A percentile compares a stretch with the other conserved stretches of the same genome.
phyloP scores from a whole-genome alignment of 2,888 invertebrate genomes.

The Sabatieria punctata region DNA sequence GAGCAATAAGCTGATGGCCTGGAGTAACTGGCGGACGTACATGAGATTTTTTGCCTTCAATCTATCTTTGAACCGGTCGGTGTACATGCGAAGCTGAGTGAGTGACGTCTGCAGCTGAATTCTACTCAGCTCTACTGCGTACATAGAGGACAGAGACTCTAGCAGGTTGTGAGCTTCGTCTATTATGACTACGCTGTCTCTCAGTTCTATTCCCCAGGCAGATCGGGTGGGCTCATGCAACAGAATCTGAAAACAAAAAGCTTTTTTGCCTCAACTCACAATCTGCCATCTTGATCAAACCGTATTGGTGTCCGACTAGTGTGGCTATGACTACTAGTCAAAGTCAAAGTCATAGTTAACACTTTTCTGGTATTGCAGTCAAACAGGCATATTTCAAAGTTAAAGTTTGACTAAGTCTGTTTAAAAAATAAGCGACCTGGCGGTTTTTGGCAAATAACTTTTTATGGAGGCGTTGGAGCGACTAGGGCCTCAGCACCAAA shows the following conservation, averaged over 20 bases:
- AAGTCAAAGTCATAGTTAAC: no score
- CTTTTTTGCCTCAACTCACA: not conserved
- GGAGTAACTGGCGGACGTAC: conserved; percentile 59
- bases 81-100: conserved; percentile 35
- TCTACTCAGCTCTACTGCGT: conserved; percentile 54
- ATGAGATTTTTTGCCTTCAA: conserved; percentile 63
- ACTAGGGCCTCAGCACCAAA: no score
- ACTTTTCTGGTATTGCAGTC: no score
- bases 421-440: no score
- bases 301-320: no score
- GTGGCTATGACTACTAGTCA: no score
- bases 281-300: no score
- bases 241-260: conserved; percentile 44
- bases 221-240: conserved; percentile 58
- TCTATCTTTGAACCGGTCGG: conserved; percentile 45
- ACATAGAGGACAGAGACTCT: conserved; percentile 68
- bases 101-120: conserved; percentile 40
- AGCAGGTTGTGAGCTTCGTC: conserved; percentile 95
- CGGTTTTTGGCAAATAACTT: no score
- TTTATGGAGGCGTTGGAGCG: no score
- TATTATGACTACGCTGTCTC: conserved; percentile 58
- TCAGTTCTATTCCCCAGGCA: conserved; percentile 51
- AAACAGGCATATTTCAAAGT: no score
- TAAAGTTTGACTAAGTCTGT: no score
- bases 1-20: no score